phyloP scores from a whole-genome alignment of 2,888 invertebrate genomes.

The Panopea generosa region DNA sequence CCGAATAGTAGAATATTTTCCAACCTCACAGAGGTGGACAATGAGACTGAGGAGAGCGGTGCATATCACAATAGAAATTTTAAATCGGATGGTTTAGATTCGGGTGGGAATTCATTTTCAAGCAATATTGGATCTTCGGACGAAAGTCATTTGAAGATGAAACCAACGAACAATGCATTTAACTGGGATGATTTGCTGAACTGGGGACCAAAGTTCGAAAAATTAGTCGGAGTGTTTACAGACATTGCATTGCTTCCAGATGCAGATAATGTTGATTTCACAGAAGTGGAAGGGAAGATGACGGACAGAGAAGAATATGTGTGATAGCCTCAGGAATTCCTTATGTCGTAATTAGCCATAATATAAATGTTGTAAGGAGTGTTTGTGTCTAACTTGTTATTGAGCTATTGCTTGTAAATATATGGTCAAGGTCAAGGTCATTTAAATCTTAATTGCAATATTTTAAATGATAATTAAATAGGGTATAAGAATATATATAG shows the following conservation, averaged over 20 bases:
- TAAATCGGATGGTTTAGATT: constrained; percentile 94
- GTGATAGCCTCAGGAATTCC: constrained; percentile 67
- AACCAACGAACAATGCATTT: constrained; percentile 87
- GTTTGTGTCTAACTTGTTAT: too few species aligned
- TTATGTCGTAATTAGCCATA: constrained; percentile 47
- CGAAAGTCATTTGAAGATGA: constrained; percentile 87
- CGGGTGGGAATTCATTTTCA: constrained; percentile 94
- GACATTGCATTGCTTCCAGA: constrained; percentile 98
- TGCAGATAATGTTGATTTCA: constrained; percentile 71
- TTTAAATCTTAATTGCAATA: too few species aligned
- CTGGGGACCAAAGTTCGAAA: constrained; percentile 98
- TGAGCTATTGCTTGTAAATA: too few species aligned
- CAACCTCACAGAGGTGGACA: constrained; percentile 85
- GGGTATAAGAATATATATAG: too few species aligned
- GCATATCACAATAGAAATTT: constrained; percentile 62
- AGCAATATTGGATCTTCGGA: constrained; percentile 95
- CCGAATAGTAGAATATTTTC: constrained; percentile 88
- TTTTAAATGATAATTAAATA: too few species aligned
- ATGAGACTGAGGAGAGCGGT: constrained; percentile 79
- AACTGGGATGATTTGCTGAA: constrained; percentile 98
- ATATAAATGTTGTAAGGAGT: constrained; percentile 28
- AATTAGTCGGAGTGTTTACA: constrained; percentile 97
- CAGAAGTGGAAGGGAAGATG: constrained; percentile 58
- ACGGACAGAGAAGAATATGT: constrained; percentile 78
- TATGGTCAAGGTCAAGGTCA: too few species aligned